A percentile compares a stretch with the other conserved stretches of the same genome.
Conservation (phyloP, 1,140 invertebrate species). For the Protaetia brevitarsis region DNA sequence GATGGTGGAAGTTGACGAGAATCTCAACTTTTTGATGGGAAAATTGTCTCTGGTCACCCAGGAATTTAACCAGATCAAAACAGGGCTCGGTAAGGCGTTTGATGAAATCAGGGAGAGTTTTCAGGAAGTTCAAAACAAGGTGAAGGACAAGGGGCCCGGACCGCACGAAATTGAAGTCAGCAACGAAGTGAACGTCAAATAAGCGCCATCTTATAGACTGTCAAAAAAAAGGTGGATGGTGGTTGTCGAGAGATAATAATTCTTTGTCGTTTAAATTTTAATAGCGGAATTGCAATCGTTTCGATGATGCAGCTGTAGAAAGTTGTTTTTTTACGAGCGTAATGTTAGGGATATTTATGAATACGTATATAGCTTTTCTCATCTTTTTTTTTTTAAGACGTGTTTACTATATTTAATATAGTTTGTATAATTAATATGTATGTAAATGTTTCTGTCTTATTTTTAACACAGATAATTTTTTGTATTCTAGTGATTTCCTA, state of each 20-base stretch:
- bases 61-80: slow-evolving; percentile 83
- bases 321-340: too few relatives aligned
- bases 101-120: slow-evolving; percentile 70
- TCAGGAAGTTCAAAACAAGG: slow-evolving; percentile 61
- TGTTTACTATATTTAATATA: slow-evolving; percentile 4
- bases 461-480: slow-evolving; percentile 5
- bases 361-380: too few relatives aligned
- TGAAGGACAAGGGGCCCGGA: slow-evolving; percentile 47
- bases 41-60: slow-evolving; percentile 76
- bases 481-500: slow-evolving; percentile 7
- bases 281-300: too few relatives aligned
- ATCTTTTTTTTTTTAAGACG: background rate
- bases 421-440: background rate
- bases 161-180: slow-evolving; percentile 41
- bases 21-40: slow-evolving; percentile 81
- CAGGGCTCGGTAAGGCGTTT: slow-evolving; percentile 65
- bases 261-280: too few relatives aligned
- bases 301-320: too few relatives aligned
- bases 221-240: too few relatives aligned
- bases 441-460: background rate
- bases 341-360: too few relatives aligned
- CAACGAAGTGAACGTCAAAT: slow-evolving; percentile 1
- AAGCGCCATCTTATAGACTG: background rate
- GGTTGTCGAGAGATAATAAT: too few relatives aligned
- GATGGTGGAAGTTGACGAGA: slow-evolving; percentile 77